Evolutionary conservation across 2,888 invertebrate species (phyloP).

Genomic region (Drosophila limbata): DNA sequence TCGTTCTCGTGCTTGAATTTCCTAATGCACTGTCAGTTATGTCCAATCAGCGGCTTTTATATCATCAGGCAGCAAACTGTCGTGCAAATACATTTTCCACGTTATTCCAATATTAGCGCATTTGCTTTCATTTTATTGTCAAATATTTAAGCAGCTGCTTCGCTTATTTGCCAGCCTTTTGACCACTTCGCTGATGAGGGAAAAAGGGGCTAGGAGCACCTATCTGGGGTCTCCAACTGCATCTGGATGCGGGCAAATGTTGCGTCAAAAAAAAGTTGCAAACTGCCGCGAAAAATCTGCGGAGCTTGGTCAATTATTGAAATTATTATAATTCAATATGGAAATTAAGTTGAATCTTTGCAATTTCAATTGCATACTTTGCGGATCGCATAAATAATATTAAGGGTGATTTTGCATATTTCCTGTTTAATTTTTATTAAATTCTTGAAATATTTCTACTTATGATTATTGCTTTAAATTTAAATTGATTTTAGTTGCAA

Average conservation of each 20-base stretch:
- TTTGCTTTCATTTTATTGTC: slow-evolving; percentile 31
- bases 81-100: slow-evolving; percentile 22
- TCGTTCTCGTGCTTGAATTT: background rate
- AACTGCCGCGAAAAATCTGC: slow-evolving; percentile 9
- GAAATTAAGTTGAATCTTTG: background rate
- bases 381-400: background rate
- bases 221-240: background rate
- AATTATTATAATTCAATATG: slow-evolving; percentile 12
- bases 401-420: background rate
- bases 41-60: slow-evolving; percentile 32
- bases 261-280: slow-evolving; percentile 3
- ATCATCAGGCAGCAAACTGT: slow-evolving; percentile 1
- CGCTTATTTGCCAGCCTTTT: background rate
- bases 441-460: no score
- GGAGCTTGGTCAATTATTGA: background rate
- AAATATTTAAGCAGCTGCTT: slow-evolving; percentile 58
- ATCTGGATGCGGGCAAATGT: slow-evolving; percentile 19
- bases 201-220: background rate
- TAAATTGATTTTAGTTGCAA: no score
- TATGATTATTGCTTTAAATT: no score
- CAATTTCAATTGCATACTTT: background rate
- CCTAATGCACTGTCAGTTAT: slow-evolving; percentile 1
- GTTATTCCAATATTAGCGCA: slow-evolving; percentile 41
- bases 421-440: background rate
- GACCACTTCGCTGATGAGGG: background rate